Conservation (phyloP, 1,140 invertebrate species). For the Nautilus pompilius region DNA sequence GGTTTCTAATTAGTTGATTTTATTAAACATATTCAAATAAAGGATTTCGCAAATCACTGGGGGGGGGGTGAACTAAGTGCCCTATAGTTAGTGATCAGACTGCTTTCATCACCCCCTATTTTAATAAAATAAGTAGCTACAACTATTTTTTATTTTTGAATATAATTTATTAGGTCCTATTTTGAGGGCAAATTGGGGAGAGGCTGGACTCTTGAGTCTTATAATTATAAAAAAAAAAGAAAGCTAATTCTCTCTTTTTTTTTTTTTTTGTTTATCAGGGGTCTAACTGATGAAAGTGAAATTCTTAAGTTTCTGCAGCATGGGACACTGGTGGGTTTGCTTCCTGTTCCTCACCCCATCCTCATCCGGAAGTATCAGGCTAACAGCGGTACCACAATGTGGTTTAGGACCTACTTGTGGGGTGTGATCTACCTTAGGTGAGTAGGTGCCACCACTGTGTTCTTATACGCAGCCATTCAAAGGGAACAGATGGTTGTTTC, state of each 20-base stretch:
- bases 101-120: too few relatives aligned
- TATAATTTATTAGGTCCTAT: too few relatives aligned
- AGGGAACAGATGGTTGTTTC: background rate
- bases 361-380: slow-evolving; percentile 98
- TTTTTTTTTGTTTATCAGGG: slow-evolving; percentile 61
- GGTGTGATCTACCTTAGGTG: slow-evolving; percentile 96
- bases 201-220: too few relatives aligned
- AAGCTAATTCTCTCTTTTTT: background rate
- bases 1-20: too few relatives aligned
- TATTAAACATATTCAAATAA: too few relatives aligned
- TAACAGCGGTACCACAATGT: slow-evolving; percentile 95
- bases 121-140: too few relatives aligned
- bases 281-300: slow-evolving; percentile 98
- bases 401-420: slow-evolving; percentile 99
- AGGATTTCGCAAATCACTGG: too few relatives aligned
- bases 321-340: slow-evolving; percentile 93
- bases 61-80: too few relatives aligned
- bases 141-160: too few relatives aligned
- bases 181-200: too few relatives aligned
- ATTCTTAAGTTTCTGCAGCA: slow-evolving; percentile 99
- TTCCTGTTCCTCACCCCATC: slow-evolving; percentile 99
- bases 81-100: too few relatives aligned
- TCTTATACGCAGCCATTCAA: background rate
- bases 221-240: too few relatives aligned
- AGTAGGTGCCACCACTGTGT: background rate